Evolutionary conservation across 2,797 vertebrate genomes (phyloP).

Genomic region (Chromobotia macracanthus): DNA sequence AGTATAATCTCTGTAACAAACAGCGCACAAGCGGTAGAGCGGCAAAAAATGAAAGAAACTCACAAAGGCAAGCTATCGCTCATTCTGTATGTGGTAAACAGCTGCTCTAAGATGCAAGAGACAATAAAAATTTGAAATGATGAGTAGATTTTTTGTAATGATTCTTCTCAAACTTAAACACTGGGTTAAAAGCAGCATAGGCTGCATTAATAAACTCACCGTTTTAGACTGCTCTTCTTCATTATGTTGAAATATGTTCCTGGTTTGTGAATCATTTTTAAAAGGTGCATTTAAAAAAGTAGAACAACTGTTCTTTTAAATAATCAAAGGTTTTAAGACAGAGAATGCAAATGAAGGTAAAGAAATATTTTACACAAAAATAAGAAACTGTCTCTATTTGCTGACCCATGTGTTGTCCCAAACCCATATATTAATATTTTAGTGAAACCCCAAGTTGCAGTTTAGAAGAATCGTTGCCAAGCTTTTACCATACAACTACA

Average conservation of each 20-base stretch:
- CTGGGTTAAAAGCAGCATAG: background rate
- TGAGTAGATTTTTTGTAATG: background rate
- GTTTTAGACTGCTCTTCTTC: background rate
- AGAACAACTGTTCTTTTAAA: too few relatives aligned
- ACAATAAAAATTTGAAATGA: conserved; percentile 15
- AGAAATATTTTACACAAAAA: background rate
- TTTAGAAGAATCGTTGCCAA: too few relatives aligned
- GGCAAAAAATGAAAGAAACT: conserved; percentile 1
- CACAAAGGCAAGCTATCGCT: conserved; percentile 16
- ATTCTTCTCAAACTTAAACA: background rate
- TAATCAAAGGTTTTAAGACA: too few relatives aligned
- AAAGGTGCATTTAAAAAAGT: too few relatives aligned
- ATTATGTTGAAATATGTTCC: background rate
- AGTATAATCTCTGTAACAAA: conserved; percentile 5
- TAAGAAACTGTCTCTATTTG: background rate
- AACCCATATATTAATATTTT: too few relatives aligned
- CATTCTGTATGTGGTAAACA: background rate
- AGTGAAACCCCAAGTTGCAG: too few relatives aligned
- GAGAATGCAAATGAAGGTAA: background rate
- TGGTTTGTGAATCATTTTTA: background rate
- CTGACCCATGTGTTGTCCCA: background rate
- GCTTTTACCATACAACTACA: too few relatives aligned
- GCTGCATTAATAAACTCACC: conserved; percentile 1
- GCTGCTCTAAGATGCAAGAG: conserved; percentile 5
- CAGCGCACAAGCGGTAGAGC: background rate